A percentile compares a stretch with the other conserved stretches of the same genome.
phyloP scores from a whole-genome alignment of 2,888 invertebrate species.

The Artemia sinica region DNA sequence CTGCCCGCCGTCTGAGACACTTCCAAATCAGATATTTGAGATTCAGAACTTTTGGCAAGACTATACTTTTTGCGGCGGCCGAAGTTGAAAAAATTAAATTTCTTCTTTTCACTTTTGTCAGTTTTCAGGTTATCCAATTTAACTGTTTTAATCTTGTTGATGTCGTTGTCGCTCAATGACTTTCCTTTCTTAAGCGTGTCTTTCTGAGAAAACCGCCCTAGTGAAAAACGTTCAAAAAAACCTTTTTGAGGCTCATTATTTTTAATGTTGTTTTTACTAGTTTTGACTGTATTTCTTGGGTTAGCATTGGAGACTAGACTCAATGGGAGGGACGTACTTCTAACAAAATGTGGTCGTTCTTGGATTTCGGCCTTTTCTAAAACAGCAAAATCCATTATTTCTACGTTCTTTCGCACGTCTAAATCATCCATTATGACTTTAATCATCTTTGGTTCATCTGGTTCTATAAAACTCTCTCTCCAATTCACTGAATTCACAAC shows the following conservation, averaged over 20 bases:
- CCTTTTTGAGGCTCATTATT: neutral
- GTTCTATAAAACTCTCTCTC: constrained; percentile 32
- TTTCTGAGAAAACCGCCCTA: neutral
- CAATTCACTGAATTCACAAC: constrained; percentile 62
- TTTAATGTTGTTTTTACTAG: neutral
- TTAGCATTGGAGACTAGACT: neutral
- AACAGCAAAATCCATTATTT: neutral
- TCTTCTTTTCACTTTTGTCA: too few species aligned
- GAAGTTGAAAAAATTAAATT: neutral
- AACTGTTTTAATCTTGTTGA: neutral
- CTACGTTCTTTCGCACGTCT: neutral
- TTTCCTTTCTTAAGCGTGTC: neutral
- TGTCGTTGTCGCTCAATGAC: constrained; percentile 4
- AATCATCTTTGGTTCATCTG: constrained; percentile 15
- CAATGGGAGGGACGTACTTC: neutral
- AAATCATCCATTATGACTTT: constrained; percentile 5
- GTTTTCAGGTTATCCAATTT: too few species aligned
- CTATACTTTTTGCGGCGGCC: constrained; percentile 10
- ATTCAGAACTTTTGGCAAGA: neutral
- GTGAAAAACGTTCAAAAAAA: neutral
- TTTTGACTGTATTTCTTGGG: neutral
- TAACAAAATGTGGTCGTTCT: neutral
- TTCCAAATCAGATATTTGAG: too few species aligned
- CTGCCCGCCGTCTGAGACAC: too few species aligned
- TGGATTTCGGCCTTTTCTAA: neutral